Evolutionary conservation across 1,140 invertebrate species (phyloP).

Genomic region (Ylistrum balloti): DNA sequence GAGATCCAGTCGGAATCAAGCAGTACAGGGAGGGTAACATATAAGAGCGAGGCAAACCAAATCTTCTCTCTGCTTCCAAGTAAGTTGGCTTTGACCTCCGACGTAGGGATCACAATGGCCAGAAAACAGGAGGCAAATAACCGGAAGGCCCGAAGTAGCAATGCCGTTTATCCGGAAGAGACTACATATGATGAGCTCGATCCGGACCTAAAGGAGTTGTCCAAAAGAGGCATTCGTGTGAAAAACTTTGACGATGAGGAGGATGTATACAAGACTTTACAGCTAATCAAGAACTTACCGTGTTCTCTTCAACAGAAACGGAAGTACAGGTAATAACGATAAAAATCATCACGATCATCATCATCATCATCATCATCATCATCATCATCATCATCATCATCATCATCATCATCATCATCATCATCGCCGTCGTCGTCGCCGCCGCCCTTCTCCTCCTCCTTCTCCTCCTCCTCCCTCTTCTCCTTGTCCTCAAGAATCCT

Average conservation of each 20-base stretch:
- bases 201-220: neutral
- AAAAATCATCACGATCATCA: neutral
- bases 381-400: neutral
- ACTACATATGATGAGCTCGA: neutral
- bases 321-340: neutral
- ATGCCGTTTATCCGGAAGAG: neutral
- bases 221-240: neutral
- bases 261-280: neutral
- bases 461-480: too few species aligned
- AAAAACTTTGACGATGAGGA: neutral
- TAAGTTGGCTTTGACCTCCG: neutral
- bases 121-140: neutral
- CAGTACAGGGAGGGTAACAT: neutral
- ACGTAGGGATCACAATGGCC: neutral
- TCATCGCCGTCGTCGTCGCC: too few species aligned
- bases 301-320: slow-evolving; percentile 5
- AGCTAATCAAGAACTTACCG: neutral
- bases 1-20: neutral
- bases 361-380: neutral
- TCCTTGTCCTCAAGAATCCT: too few species aligned
- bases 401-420: neutral
- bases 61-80: neutral
- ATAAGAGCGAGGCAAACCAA: neutral
- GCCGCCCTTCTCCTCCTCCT: too few species aligned
- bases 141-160: neutral